phyloP scores from a whole-genome alignment of 1,140 invertebrate species.

The Arctopsyche grandis region DNA sequence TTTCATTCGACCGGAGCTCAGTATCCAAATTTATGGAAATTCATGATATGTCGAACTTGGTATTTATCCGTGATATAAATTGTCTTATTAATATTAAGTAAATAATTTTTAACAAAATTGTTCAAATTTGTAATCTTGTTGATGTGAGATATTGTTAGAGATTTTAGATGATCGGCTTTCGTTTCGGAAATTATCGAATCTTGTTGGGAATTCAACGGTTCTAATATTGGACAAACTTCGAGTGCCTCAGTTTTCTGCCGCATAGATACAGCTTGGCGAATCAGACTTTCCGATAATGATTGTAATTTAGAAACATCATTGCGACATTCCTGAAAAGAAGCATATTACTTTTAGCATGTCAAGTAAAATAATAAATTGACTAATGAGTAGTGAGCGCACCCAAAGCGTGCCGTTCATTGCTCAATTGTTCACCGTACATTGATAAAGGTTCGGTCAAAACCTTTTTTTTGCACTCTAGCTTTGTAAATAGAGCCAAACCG shows the following conservation, averaged over 20 bases:
- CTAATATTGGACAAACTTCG: constrained; percentile 1
- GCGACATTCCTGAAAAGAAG: constrained; percentile 39
- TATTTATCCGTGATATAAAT: too few relatives aligned
- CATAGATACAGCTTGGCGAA: constrained; percentile 41
- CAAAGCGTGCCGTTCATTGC: too few relatives aligned
- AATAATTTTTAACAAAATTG: constrained; percentile 61
- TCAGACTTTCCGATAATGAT: constrained; percentile 35
- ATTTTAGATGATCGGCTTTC: constrained; percentile 55
- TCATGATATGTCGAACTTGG: too few relatives aligned
- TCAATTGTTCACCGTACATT: too few relatives aligned
- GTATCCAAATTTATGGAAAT: too few relatives aligned
- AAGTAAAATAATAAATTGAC: too few relatives aligned
- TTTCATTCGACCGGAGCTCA: too few relatives aligned
- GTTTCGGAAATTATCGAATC: constrained; percentile 57
- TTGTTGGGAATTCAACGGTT: constrained; percentile 51
- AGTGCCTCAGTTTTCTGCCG: constrained; percentile 6
- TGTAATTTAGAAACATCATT: constrained; percentile 31
- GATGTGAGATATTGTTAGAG: constrained; percentile 34
- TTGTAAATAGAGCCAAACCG: too few relatives aligned
- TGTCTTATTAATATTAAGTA: too few relatives aligned
- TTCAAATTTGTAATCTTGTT: constrained; percentile 60
- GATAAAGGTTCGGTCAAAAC: too few relatives aligned
- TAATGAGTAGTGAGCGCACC: too few relatives aligned
- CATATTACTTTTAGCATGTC: not conserved
- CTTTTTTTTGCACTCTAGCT: too few relatives aligned